phyloP scores from a whole-genome alignment of 2,888 invertebrate genomes.

The Pristionchus fissidentatus region DNA sequence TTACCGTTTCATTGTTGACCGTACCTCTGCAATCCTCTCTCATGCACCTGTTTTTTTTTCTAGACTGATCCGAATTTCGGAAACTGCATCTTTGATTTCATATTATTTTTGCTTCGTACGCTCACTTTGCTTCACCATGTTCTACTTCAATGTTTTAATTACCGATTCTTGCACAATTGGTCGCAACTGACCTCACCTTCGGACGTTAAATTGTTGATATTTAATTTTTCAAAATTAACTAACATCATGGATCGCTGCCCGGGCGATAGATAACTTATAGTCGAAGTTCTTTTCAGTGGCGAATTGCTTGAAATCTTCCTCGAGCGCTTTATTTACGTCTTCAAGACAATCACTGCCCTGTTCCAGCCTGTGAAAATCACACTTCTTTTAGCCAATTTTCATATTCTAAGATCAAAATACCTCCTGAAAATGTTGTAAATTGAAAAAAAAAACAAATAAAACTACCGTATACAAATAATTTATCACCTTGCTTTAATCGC shows the following conservation, averaged over 20 bases:
- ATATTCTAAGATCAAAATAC: too few relatives aligned
- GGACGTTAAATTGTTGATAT: too few relatives aligned
- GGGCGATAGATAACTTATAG: conserved; percentile 3
- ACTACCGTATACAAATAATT: too few relatives aligned
- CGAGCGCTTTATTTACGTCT: neutral
- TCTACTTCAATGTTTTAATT: neutral
- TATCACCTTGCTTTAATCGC: neutral
- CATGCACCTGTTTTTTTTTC: neutral
- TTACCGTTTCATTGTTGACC: too few relatives aligned
- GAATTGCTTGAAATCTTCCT: neutral
- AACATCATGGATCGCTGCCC: neutral
- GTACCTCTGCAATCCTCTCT: too few relatives aligned
- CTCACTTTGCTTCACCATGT: neutral
- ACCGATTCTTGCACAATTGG: too few relatives aligned
- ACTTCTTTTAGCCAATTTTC: too few relatives aligned
- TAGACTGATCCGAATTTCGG: too few relatives aligned
- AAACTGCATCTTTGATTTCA: too few relatives aligned
- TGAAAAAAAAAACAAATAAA: too few relatives aligned
- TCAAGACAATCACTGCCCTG: neutral
- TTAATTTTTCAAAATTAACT: neutral
- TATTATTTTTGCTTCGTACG: too few relatives aligned
- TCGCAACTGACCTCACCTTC: too few relatives aligned
- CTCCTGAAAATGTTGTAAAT: neutral
- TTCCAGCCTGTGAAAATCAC: neutral
- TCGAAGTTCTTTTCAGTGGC: neutral